A percentile compares a stretch with the other conserved stretches of the same genome.
These are phyloP conservation scores for Elysia crispata DNA, from an alignment of 2,888 invertebrate genomes.

Conservation along the genomic window DNA sequence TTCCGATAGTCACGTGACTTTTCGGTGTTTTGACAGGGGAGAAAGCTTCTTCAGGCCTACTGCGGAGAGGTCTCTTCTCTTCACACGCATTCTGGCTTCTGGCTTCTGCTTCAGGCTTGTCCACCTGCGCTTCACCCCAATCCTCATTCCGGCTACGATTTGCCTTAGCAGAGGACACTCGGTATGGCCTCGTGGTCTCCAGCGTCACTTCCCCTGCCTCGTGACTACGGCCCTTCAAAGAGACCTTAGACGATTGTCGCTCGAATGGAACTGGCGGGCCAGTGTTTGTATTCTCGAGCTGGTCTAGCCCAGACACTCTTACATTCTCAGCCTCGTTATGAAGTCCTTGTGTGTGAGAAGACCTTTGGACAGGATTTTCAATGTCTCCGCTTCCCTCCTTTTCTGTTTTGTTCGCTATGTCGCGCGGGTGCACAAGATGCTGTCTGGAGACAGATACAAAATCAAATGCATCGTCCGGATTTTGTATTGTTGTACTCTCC, in stretches of 20 bases:
- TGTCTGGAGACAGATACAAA: constrained; percentile 24
- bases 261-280: neutral
- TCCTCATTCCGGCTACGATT: neutral
- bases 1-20: constrained; percentile 27
- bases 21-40: constrained; percentile 12
- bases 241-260: constrained; percentile 22
- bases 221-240: neutral
- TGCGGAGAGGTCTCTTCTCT: neutral
- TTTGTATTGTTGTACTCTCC: neutral
- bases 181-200: constrained; percentile 30
- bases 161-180: constrained; percentile 22
- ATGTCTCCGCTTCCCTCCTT: neutral
- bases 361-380: neutral
- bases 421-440: neutral
- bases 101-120: too few relatives aligned
- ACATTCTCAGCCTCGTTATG: neutral
- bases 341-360: too few relatives aligned
- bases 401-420: neutral
- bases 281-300: neutral
- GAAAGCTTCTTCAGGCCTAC: neutral
- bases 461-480: neutral
- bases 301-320: neutral
- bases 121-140: neutral
- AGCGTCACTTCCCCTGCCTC: constrained; percentile 18
- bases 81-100: neutral